phyloP scores from a whole-genome alignment of 2,888 invertebrate genomes.

The Meteorus colon region DNA sequence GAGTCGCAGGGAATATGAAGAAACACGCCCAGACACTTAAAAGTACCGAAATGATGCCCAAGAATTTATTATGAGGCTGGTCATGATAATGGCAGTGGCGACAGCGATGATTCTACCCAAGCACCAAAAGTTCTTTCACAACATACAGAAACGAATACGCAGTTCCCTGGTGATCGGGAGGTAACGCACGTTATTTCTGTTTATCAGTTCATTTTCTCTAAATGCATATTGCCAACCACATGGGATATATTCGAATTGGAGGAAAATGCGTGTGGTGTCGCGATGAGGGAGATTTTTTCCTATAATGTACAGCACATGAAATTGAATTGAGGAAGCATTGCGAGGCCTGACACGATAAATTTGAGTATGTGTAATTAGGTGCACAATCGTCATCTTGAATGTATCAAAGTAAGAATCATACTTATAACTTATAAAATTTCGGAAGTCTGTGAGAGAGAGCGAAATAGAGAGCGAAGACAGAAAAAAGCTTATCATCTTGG shows the following conservation, averaged over 20 bases:
- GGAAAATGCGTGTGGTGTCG: not conserved
- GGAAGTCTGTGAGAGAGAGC: not conserved
- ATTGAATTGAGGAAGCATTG: not conserved
- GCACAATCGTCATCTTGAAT: not conserved
- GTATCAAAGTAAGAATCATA: not conserved
- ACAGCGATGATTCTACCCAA: conserved; percentile 10
- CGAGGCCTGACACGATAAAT: not conserved
- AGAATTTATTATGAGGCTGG: conserved; percentile 7
- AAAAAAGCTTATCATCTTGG: not conserved
- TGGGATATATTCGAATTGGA: not conserved
- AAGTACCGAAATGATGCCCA: conserved; percentile 1
- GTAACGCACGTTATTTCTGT: conserved; percentile 15
- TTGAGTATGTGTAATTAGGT: not conserved
- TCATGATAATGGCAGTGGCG: not conserved
- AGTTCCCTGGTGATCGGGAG: not conserved
- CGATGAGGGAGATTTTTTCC: conserved; percentile 2
- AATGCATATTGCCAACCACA: not conserved
- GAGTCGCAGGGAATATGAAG: conserved; percentile 27
- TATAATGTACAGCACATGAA: not conserved
- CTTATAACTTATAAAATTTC: not conserved
- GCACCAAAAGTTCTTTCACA: not conserved
- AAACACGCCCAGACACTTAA: not conserved
- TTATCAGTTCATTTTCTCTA: not conserved
- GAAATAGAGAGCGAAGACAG: not conserved
- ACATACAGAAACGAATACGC: conserved; percentile 3